These are phyloP conservation scores for Anthoscopus minutus DNA, from an alignment of 2,113 vertebrate species.

Conservation along the genomic window DNA sequence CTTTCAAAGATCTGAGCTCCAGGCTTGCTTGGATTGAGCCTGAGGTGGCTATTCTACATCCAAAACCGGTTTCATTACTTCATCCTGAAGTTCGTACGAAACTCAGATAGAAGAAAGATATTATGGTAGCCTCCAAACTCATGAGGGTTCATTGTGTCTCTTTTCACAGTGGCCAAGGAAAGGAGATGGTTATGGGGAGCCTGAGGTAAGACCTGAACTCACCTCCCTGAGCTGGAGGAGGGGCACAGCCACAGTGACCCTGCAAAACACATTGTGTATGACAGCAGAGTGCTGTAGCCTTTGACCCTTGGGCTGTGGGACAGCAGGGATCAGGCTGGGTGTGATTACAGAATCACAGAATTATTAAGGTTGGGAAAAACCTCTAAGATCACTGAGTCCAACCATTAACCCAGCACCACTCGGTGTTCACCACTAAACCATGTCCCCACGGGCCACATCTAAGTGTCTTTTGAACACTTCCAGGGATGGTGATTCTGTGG, in stretches of 20 bases:
- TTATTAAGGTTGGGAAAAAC: not conserved
- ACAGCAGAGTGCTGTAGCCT: not conserved
- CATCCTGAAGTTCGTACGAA: not conserved
- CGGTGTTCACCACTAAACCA: not conserved
- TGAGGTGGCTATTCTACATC: not conserved
- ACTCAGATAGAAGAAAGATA: not conserved
- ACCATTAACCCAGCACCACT: not conserved
- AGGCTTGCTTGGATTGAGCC: not conserved
- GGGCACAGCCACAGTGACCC: not conserved
- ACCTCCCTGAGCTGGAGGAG: not conserved
- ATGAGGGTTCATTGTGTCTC: not conserved
- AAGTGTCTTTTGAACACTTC: not conserved
- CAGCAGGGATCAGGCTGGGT: not conserved
- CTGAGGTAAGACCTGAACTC: not conserved
- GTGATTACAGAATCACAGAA: not conserved
- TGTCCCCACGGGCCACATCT: not conserved
- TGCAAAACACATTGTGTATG: not conserved
- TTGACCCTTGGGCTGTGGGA: fast-evolving
- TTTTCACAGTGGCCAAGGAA: not conserved
- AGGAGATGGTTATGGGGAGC: not conserved
- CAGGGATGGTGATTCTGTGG: not conserved
- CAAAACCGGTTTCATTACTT: not conserved
- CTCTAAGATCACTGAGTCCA: not conserved
- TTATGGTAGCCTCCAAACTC: not conserved
- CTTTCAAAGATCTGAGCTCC: not conserved